These are phyloP conservation scores for Martes martes DNA, from an alignment of 2,113 vertebrate genomes.

Conservation along the genomic window DNA sequence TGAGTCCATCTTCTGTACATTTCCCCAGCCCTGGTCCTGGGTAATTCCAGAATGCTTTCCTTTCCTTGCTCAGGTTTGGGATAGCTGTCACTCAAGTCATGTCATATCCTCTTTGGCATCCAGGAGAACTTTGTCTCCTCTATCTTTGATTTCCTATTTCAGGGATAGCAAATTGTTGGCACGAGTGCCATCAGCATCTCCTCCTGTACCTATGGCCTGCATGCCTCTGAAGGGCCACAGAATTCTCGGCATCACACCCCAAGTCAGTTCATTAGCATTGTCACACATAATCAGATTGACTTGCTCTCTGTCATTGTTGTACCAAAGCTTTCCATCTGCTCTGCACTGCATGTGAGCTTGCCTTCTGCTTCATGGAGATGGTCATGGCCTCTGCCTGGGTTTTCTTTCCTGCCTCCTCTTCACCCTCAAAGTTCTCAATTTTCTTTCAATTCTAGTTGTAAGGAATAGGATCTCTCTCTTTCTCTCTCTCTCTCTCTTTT, in stretches of 20 bases:
- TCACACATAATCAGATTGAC: background rate
- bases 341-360: background rate
- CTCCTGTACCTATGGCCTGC: background rate
- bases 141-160: background rate
- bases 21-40: background rate
- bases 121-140: background rate
- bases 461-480: background rate
- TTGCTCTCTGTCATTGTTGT: background rate
- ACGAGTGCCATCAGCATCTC: no score
- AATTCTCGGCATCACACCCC: background rate
- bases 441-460: background rate
- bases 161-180: background rate
- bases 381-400: background rate
- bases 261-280: background rate
- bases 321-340: background rate
- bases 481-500: background rate
- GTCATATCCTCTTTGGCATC: background rate
- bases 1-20: background rate
- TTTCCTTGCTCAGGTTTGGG: background rate
- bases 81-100: background rate
- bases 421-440: background rate
- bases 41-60: background rate
- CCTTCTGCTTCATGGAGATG: background rate
- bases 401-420: background rate
- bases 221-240: background rate